Conservation (phyloP, 2,797 vertebrate species). For the Alectoris magna region DNA sequence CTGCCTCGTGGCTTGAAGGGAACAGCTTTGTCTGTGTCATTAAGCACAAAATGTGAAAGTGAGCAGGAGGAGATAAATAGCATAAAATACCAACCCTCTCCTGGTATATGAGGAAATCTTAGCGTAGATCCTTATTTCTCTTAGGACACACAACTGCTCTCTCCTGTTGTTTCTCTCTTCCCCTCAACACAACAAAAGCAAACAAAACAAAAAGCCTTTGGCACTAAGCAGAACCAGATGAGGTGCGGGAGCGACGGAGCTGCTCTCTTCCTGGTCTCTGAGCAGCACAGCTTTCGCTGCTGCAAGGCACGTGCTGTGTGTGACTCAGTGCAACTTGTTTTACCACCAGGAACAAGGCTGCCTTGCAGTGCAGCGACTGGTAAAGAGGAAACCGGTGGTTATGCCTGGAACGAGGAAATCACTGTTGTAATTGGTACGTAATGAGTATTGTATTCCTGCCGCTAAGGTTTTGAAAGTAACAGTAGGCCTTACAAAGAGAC, state of each 20-base stretch:
- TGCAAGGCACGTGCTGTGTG: background rate
- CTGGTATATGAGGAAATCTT: background rate
- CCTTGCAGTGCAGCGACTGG: background rate
- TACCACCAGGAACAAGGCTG: background rate
- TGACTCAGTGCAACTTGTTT: background rate
- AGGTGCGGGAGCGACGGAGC: accelerated
- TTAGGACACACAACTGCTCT: background rate
- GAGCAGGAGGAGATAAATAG: no score
- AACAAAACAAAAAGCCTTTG: background rate
- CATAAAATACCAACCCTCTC: background rate
- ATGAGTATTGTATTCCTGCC: background rate
- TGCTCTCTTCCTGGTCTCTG: background rate
- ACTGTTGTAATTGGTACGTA: accelerated
- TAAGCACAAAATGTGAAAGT: background rate
- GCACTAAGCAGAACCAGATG: background rate
- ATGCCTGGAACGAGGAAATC: background rate
- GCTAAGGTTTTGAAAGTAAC: background rate
- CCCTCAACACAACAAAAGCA: background rate
- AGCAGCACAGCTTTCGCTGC: background rate
- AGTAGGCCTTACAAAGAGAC: background rate
- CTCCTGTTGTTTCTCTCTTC: background rate
- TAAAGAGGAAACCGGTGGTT: background rate
- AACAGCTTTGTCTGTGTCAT: background rate
- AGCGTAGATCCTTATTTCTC: background rate
- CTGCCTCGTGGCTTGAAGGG: background rate